Evolutionary conservation across 2,888 invertebrate genomes (phyloP).

Genomic region (Drosophila fulvimacula): DNA sequence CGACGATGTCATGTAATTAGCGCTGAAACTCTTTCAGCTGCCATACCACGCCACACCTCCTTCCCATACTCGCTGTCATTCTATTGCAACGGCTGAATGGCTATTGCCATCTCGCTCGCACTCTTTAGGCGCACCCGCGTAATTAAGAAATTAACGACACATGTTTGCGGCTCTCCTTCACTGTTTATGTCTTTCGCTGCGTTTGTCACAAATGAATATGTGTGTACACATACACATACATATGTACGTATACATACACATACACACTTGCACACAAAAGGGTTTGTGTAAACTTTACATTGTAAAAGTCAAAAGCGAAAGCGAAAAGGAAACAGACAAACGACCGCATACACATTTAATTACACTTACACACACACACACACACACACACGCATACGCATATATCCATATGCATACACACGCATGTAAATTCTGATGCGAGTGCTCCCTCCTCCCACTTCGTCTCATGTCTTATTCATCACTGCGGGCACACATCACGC

Average conservation of each 20-base stretch:
- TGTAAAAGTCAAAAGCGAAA: slow-evolving; percentile 75
- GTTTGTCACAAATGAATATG: slow-evolving; percentile 30
- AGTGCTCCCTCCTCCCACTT: slow-evolving; percentile 9
- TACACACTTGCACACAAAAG: slow-evolving; percentile 41
- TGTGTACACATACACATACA: background rate
- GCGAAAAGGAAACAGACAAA: slow-evolving; percentile 64
- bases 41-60: background rate
- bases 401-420: slow-evolving; percentile 3
- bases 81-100: slow-evolving; percentile 50
- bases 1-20: slow-evolving; percentile 63
- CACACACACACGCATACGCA: too few species aligned
- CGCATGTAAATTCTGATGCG: slow-evolving; percentile 34
- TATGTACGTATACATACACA: background rate
- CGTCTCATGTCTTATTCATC: slow-evolving; percentile 6
- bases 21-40: slow-evolving; percentile 43
- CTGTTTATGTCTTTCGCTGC: slow-evolving; percentile 27
- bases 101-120: slow-evolving; percentile 31
- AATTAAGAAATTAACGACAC: slow-evolving; percentile 79
- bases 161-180: slow-evolving; percentile 67
- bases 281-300: slow-evolving; percentile 62
- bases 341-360: slow-evolving; percentile 65
- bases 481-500: slow-evolving; percentile 49
- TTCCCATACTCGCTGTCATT: background rate
- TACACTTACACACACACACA: slow-evolving; percentile 43
- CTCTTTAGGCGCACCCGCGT: slow-evolving; percentile 61